Evolutionary conservation across 1,140 invertebrate genomes (phyloP).

Genomic region (Diprion similis): DNA sequence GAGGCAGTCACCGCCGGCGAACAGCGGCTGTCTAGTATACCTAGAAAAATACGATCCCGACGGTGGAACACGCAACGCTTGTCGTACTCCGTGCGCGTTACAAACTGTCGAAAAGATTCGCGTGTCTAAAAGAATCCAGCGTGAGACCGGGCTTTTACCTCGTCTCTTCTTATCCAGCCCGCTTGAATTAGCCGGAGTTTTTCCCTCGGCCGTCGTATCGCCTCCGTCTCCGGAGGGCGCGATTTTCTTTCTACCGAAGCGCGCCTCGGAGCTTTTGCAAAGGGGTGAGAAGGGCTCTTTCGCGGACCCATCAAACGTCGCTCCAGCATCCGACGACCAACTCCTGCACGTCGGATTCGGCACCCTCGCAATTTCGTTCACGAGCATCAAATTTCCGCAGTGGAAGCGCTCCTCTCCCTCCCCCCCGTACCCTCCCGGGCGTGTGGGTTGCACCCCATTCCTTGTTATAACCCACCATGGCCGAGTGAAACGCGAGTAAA

Average conservation of each 20-base stretch:
- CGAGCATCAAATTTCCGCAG: constrained; percentile 50
- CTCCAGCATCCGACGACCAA: constrained; percentile 10
- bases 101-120: not conserved
- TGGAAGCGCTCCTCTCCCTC: constrained; percentile 21
- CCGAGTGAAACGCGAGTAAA: not conserved
- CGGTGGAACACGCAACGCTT: not conserved
- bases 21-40: not conserved
- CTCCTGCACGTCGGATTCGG: constrained; percentile 42
- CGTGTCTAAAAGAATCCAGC: not conserved
- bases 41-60: not conserved
- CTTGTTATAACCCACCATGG: no score
- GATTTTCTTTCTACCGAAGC: not conserved
- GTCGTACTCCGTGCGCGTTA: not conserved
- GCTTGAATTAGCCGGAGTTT: not conserved
- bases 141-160: not conserved
- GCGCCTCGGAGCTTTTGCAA: not conserved
- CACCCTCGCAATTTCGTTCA: constrained; percentile 51
- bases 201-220: not conserved
- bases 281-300: not conserved
- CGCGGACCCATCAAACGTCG: not conserved
- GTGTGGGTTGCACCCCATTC: not conserved
- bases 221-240: not conserved
- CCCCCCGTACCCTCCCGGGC: no score
- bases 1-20: not conserved
- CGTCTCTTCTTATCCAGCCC: not conserved